phyloP scores from a whole-genome alignment of 2,888 invertebrate genomes.

The Anorthoa munda region DNA sequence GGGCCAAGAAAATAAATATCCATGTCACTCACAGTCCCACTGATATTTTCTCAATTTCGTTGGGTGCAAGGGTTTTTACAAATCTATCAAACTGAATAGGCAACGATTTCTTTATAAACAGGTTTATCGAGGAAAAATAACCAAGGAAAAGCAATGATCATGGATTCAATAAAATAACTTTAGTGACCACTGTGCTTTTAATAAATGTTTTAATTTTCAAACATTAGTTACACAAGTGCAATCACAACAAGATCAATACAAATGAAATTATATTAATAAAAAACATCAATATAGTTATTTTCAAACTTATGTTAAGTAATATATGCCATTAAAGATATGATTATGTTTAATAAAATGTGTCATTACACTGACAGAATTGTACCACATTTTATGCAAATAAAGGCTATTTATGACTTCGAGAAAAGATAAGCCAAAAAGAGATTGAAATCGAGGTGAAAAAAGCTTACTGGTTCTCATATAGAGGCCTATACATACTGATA shows the following conservation, averaged over 20 bases:
- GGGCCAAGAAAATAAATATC: conserved; percentile 42
- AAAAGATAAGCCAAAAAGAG: background rate
- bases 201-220: background rate
- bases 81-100: conserved; percentile 17
- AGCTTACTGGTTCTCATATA: background rate
- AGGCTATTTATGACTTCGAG: no score
- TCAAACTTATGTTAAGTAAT: background rate
- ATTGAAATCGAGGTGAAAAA: background rate
- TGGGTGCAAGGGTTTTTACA: conserved; percentile 15
- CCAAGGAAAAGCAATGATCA: background rate
- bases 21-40: conserved; percentile 42
- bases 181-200: no score
- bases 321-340: background rate
- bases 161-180: background rate
- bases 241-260: background rate
- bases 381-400: no score
- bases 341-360: no score
- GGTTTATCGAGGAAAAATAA: background rate
- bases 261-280: no score
- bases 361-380: no score
- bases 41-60: conserved; percentile 46
- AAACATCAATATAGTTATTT: no score
- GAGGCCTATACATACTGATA: no score
- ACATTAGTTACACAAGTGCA: background rate
- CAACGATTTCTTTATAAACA: background rate